Evolutionary conservation across 2,888 invertebrate genomes (phyloP), one percentile per base, ranked within the genome.

Genomic region (Nipponacmea schrenckii): DNA sequence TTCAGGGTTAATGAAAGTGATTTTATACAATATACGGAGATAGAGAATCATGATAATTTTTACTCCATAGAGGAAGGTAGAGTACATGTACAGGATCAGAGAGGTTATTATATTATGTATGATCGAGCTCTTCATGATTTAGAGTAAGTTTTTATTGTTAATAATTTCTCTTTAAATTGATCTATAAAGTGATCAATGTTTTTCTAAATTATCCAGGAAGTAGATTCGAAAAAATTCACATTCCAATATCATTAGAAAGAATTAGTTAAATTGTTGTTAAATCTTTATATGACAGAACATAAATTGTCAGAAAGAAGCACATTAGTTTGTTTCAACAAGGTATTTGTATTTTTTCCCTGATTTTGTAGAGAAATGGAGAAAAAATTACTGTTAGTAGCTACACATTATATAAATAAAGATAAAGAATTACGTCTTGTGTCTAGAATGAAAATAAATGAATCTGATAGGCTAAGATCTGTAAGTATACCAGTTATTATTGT

Each of bases 31-130:
- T 89, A 84, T 74, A 73, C 84, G 44, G 88, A 88, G 31, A 77
- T 88, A 2, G 88, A 89, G 31, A 89, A 89, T 73, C 89, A 89
- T 77, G 89, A 89, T 80, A 89, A 89, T 72, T 89, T 88, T 80
- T 89, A 88, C 79, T 78, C 82, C 2, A 70, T 84, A 27, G 87
- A 89, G 27, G 87, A 89, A 67, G 88, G 87, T 0, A 72, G 85
- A 24, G 79, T 89, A 39, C 88, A 89, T 75, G 88, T 89, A 12
- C 83, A 86, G 71, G 89, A 89, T 74, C 87, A 88, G 80, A 77
- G 83, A 62, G 89, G 87, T 7, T 83, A 84, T 68, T 84, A 83
- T 73, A 78, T 89, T 70, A 81, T 89, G 77, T 89, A 89, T 72
- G 87, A 87, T 69, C 75, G 79, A 63, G 87, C 89, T 12, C 50